A percentile compares a stretch with the other conserved stretches of the same genome.
phyloP scores from a whole-genome alignment of 2,113 vertebrate genomes.

The Furnarius figulus region DNA sequence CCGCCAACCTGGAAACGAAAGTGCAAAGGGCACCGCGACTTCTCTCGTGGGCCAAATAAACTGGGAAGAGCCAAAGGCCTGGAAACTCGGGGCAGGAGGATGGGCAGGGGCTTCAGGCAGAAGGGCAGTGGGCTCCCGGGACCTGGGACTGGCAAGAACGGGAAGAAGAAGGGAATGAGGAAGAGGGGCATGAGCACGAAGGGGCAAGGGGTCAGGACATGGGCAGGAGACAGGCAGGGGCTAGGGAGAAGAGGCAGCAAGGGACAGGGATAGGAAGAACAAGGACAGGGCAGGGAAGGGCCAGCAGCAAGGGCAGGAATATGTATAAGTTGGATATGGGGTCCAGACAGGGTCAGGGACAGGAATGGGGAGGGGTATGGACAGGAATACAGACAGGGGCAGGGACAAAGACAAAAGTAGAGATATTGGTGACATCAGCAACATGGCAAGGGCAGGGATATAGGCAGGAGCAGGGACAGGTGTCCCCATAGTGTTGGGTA shows the following conservation, averaged over 20 bases:
- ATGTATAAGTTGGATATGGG: neutral
- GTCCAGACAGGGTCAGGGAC: neutral
- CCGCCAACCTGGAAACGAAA: constrained; percentile 6
- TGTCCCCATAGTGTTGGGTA: neutral
- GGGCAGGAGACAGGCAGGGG: neutral
- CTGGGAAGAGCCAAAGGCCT: too few relatives aligned
- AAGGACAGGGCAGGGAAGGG: neutral
- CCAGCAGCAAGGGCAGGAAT: neutral
- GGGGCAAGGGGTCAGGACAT: neutral
- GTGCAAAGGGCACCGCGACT: neutral
- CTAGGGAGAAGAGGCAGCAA: neutral
- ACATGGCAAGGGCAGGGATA: neutral
- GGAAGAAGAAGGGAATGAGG: neutral
- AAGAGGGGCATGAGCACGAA: neutral
- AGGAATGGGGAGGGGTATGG: too few relatives aligned
- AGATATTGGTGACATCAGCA: neutral
- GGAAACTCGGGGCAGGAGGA: neutral
- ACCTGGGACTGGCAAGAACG: neutral
- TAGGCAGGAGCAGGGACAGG: neutral
- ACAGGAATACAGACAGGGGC: neutral
- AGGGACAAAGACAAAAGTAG: neutral
- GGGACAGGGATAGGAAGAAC: neutral
- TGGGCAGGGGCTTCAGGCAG: neutral
- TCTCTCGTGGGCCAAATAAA: neutral
- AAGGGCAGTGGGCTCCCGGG: neutral